Evolutionary conservation across 2,888 invertebrate genomes (phyloP).

Genomic region (Ichneumoninae sp.): DNA sequence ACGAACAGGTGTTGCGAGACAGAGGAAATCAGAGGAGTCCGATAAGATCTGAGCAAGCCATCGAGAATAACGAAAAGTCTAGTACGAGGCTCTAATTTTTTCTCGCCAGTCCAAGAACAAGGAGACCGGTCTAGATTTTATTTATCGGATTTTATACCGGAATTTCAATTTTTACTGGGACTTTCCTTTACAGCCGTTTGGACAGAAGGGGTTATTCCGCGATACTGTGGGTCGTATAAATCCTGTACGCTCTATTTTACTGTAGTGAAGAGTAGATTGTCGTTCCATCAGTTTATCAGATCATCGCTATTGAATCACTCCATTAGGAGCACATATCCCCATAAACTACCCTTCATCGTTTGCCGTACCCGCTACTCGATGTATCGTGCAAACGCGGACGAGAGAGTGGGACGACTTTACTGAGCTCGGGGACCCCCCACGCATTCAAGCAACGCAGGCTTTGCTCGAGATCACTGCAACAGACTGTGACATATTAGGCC

Average conservation of each 20-base stretch:
- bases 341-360: slow-evolving; percentile 68
- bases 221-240: slow-evolving; percentile 2
- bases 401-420: slow-evolving; percentile 19
- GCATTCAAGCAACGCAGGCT: slow-evolving; percentile 63
- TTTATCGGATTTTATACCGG: not conserved
- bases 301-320: slow-evolving; percentile 83
- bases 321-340: slow-evolving; percentile 80
- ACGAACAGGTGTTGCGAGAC: too few relatives aligned
- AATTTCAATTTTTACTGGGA: not conserved
- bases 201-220: not conserved
- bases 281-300: slow-evolving; percentile 77
- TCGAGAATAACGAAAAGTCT: not conserved
- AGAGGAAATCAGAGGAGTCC: too few relatives aligned
- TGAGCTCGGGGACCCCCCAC: slow-evolving; percentile 67
- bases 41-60: too few relatives aligned
- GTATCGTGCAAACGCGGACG: slow-evolving; percentile 35
- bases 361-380: slow-evolving; percentile 53
- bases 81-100: not conserved
- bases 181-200: not conserved
- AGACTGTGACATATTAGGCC: slow-evolving; percentile 84
- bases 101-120: not conserved
- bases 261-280: slow-evolving; percentile 6
- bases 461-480: slow-evolving; percentile 81
- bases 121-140: not conserved
- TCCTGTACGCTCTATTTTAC: slow-evolving; percentile 28